Percentiles rank a stretch among this genome's conserved stretches.
Conservation (phyloP, 2,113 vertebrate genomes). For the Candoia aspera region DNA sequence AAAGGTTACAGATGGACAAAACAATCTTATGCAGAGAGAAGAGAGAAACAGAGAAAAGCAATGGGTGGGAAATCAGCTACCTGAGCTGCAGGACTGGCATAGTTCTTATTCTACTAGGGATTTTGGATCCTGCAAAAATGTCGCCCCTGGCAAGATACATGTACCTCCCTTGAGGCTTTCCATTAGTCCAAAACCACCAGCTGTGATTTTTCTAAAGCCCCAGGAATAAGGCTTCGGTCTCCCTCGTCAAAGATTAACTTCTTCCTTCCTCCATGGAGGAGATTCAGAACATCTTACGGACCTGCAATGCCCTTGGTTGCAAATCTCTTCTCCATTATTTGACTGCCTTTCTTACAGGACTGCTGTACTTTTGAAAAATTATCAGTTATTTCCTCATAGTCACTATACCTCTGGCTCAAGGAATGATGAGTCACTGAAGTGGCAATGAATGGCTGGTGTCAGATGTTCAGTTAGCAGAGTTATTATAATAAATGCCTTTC, state of each 20-base stretch:
- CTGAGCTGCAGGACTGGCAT: not conserved
- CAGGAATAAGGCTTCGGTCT: too few species aligned
- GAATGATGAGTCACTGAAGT: not conserved
- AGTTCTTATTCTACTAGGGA: not conserved
- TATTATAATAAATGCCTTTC: not conserved
- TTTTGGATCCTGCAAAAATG: not conserved
- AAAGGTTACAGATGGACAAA: not conserved
- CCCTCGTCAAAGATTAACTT: too few species aligned
- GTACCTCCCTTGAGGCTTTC: too few species aligned
- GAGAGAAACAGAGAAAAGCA: not conserved
- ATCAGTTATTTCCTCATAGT: not conserved
- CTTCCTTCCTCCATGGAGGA: too few species aligned
- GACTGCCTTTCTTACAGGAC: not conserved
- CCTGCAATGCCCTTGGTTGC: too few species aligned
- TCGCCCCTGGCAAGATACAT: not conserved
- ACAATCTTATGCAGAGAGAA: not conserved
- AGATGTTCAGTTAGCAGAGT: not conserved
- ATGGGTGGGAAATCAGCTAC: not conserved
- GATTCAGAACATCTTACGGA: too few species aligned
- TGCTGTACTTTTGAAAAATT: not conserved
- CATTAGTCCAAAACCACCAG: too few species aligned
- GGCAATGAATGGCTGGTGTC: not conserved
- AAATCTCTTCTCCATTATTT: not conserved
- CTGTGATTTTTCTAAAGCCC: too few species aligned
- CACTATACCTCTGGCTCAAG: not conserved